Evolutionary conservation across 2,797 vertebrate genomes (phyloP).

Genomic region (Urosaurus nigricauda): DNA sequence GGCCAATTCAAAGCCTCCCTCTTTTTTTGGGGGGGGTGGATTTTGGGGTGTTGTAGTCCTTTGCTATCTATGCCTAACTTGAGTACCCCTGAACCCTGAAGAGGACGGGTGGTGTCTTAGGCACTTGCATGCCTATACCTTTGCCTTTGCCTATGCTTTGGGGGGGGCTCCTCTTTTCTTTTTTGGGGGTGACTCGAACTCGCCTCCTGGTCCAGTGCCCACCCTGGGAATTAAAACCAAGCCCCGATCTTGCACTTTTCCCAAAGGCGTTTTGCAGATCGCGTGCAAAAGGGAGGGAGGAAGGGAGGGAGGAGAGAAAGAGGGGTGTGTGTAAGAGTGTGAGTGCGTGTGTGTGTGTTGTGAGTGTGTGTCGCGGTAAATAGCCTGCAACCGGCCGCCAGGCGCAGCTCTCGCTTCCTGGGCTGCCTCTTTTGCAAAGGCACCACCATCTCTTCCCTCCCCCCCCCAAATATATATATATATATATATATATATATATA

Average conservation of each 20-base stretch:
- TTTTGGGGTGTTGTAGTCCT: no score
- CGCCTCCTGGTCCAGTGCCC: conserved; percentile 79
- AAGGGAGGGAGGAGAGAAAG: conserved; percentile 45
- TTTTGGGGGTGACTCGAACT: conserved; percentile 72
- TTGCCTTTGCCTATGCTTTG: no score
- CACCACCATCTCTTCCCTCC: conserved; percentile 78
- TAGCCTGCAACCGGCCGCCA: conserved; percentile 81
- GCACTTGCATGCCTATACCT: conserved; percentile 60
- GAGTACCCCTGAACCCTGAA: no score
- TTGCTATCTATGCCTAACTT: no score
- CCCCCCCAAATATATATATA: no score
- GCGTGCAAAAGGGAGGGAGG: conserved; percentile 36
- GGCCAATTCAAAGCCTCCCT: no score
- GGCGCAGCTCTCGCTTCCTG: conserved; percentile 78
- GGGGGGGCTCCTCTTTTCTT: no score
- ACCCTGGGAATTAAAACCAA: conserved; percentile 83
- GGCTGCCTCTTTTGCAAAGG: conserved; percentile 73
- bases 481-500: no score
- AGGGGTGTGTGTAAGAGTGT: conserved; percentile 58
- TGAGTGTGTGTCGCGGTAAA: conserved; percentile 70
- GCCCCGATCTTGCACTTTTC: conserved; percentile 81
- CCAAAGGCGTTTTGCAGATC: conserved; percentile 77
- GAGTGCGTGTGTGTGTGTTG: conserved; percentile 13
- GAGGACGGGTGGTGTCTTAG: conserved; percentile 68
- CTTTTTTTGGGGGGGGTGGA: no score